These are phyloP conservation scores for Diadromus collaris DNA, from an alignment of 2,888 invertebrate species.

Conservation along the genomic window DNA sequence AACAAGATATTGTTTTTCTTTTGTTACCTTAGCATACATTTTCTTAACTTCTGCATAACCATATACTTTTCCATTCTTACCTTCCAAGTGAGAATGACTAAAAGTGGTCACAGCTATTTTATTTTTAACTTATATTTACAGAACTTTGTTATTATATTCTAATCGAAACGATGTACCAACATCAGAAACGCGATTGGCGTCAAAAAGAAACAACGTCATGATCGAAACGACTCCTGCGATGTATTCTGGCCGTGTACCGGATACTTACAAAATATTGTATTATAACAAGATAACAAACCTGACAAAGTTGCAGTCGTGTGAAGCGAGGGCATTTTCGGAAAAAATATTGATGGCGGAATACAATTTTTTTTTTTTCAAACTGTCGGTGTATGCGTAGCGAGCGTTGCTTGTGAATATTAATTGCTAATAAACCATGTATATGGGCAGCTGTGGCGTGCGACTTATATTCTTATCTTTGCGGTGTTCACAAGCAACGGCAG, in stretches of 20 bases:
- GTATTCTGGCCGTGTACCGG: slow-evolving; percentile 2
- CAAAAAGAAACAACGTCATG: slow-evolving; percentile 2
- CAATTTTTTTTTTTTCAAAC: background rate
- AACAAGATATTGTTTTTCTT: slow-evolving; percentile 32
- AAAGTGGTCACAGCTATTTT: slow-evolving; percentile 39
- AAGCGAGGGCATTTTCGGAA: background rate
- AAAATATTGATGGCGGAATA: background rate
- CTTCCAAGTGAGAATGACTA: slow-evolving; percentile 40
- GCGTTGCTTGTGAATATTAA: background rate
- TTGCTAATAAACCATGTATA: background rate
- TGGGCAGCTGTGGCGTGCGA: background rate
- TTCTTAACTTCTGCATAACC: slow-evolving; percentile 2
- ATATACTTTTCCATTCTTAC: slow-evolving; percentile 24
- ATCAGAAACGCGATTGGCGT: slow-evolving; percentile 27
- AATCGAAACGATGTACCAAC: slow-evolving; percentile 38
- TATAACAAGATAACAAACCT: background rate
- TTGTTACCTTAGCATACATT: slow-evolving; percentile 27
- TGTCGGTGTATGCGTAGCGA: background rate
- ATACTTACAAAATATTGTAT: background rate
- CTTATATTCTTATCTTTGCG: background rate
- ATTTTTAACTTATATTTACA: background rate
- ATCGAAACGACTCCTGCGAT: slow-evolving; percentile 14
- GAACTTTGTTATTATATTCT: slow-evolving; percentile 14
- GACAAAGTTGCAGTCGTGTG: background rate
- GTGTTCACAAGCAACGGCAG: background rate